Conservation (phyloP, 2,113 vertebrate species). For the Seriola aureovittata region DNA sequence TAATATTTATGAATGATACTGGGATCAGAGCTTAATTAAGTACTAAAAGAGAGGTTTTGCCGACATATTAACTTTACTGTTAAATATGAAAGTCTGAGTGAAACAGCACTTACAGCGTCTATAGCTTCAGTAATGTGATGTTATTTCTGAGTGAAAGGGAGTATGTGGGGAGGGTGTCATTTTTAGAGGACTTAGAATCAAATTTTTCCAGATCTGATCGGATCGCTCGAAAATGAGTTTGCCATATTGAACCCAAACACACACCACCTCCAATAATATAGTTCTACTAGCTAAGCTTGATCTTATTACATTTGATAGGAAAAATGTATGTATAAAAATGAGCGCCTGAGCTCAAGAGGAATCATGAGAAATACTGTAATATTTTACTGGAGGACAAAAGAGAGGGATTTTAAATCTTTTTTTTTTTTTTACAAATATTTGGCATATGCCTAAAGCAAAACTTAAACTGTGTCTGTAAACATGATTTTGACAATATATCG, state of each 20-base stretch:
- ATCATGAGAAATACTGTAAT: not conserved
- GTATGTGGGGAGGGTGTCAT: not conserved
- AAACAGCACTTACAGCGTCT: not conserved
- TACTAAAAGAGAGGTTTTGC: slow-evolving; percentile 6
- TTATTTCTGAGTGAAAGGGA: not conserved
- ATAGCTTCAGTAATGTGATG: not conserved
- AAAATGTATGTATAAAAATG: too few relatives aligned
- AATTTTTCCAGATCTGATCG: not conserved
- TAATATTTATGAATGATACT: not conserved
- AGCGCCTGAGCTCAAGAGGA: not conserved
- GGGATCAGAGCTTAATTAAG: slow-evolving; percentile 17
- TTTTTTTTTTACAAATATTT: not conserved
- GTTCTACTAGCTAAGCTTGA: too few relatives aligned
- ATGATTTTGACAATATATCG: not conserved
- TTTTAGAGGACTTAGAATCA: not conserved
- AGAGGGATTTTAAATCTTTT: not conserved
- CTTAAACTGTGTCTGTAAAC: too few relatives aligned
- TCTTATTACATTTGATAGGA: too few relatives aligned
- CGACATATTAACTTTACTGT: slow-evolving; percentile 1
- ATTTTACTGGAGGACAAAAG: not conserved
- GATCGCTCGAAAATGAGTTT: not conserved
- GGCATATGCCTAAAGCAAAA: not conserved
- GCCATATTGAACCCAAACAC: too few relatives aligned
- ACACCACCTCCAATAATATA: too few relatives aligned
- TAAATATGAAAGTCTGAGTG: not conserved